Base-by-base conservation (phyloP, 2,888 invertebrate species). In the Craniophora ligustri region DNA sequence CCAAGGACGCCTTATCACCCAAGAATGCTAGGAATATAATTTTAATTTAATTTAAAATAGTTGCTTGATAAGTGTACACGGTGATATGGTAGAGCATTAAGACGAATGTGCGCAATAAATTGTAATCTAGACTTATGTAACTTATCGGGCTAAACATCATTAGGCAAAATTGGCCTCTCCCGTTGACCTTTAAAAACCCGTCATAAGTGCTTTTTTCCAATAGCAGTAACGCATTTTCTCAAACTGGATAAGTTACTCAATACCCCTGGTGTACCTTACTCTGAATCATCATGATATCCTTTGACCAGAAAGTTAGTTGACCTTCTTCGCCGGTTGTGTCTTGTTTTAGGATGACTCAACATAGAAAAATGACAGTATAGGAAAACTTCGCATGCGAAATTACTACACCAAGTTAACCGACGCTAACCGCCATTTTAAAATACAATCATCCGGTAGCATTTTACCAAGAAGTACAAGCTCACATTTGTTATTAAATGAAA, bases 81-180 rank as follows among this genome's bases (percentile, higher is more conserved):
- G 8, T 15, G 16, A 59, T 67, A 49, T 28, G 8, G 55, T 64
- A 68, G 14, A 21, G 45, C 35, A 50, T 63, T 50, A 50, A 39
- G 35, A 15, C 15, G 11, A 40, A 32, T 51, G 35, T 7, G 40
- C 19, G 40, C 49, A 34, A 45, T 44, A 26, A 38, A 58, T 47
- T 45, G 62, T 31, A 47, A 40, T 56, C 31, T 38, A 21, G 2
- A 28, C 14, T 67, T 67, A 61, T 31, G 45, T 48, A 64, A 67
- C 31, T 1, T 36, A 15, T n/a, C 15, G 14, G 13, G 13, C 26
- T 23, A 15, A 38, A 30, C 44, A 11, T 14, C 10, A 8, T n/a
- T n/a, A n/a, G n/a, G n/a, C n/a, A n/a, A n/a, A n/a, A n/a, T n/a
- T n/a, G n/a, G n/a, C n/a, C n/a, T n/a, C n/a, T n/a, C n/a, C n/a